A percentile compares a stretch with the other conserved stretches of the same genome.
Evolutionary conservation across 2,888 invertebrate genomes (phyloP).

Genomic region (Dryocosmus kuriphilus): DNA sequence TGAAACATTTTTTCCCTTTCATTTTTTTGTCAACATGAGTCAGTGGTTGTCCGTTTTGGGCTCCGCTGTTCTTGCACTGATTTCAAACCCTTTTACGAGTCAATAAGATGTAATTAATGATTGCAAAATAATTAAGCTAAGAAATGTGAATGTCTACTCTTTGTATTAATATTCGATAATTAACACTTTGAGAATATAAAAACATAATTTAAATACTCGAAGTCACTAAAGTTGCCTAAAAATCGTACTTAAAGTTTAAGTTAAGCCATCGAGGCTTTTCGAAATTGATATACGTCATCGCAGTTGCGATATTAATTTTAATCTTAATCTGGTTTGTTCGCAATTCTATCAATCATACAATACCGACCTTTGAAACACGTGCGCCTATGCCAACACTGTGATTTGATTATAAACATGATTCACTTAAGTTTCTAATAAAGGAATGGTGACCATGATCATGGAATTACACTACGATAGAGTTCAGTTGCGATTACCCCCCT

Average conservation of each 20-base stretch:
- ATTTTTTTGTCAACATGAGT: conserved; percentile 48
- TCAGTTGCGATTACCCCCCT: conserved; percentile 39
- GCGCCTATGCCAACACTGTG: neutral
- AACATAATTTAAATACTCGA: neutral
- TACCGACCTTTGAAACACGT: neutral
- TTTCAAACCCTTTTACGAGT: neutral
- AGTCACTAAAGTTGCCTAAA: neutral
- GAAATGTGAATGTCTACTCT: neutral
- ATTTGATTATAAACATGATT: conserved; percentile 50
- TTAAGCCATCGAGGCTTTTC: conserved; percentile 48
- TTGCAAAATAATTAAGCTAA: neutral
- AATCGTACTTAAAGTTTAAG: neutral
- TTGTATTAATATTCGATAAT: neutral
- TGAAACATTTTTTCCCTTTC: neutral
- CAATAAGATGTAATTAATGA: conserved; percentile 8
- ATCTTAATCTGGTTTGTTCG: conserved; percentile 44
- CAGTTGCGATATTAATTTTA: conserved; percentile 46
- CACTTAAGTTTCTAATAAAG: conserved; percentile 48
- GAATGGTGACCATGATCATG: conserved; percentile 53
- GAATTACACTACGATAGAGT: conserved; percentile 47
- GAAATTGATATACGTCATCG: conserved; percentile 40
- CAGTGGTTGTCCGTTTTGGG: conserved; percentile 68
- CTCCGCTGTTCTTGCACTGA: conserved; percentile 62
- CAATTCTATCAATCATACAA: conserved; percentile 47
- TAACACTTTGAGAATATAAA: too few relatives aligned